Evolutionary conservation across 2,797 vertebrate species (phyloP), one percentile per base, ranked within the genome.

Genomic region (Lithobates pipiens): DNA sequence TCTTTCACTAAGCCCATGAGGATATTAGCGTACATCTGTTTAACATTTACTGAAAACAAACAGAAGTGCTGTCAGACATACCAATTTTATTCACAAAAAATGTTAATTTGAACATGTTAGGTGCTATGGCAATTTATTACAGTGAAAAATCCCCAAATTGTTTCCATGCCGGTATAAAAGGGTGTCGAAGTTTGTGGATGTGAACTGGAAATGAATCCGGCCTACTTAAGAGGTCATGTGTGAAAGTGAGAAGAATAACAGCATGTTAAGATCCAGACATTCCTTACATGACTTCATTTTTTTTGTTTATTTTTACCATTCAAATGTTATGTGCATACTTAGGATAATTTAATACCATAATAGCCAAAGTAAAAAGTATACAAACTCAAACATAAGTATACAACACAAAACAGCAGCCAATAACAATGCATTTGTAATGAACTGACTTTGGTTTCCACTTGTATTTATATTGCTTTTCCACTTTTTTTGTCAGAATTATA

Each of bases 31-130:
- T 39, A 23, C 88, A 39, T 25, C 76, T 77, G 69, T 25, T 81
- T 77, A 90, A 81, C 27, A 89, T 54, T 69, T 71, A 67, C 68
- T 89, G 61, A 86, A 91, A 91, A 88, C 61, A 89, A 89, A 86
- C 25, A 88, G 46, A 89, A 23, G 3, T 88, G 42, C 27, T 87
- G 25, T 77, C 6, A 46, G 15, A 70, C 71, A 75, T 77, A 83
- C 5, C 34, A 69, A 85, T 81, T 88, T 89, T 87, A 87, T 68
- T 29, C 5, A 90, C 68, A 84, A 85, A 80, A 86, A 85, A 86
- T 74, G 39, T 46, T 23, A 86, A 89, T 87, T 63, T 80, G 68
- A 71, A 88, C 83, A 85, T 67, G 68, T 44, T 3, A 89, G 34
- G 83, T 9, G 25, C 67, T 3, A 65, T 3, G 29, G 8, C 16